Base-by-base conservation (phyloP, 2,113 vertebrate genomes). In the Thryonomys swinderianus region DNA sequence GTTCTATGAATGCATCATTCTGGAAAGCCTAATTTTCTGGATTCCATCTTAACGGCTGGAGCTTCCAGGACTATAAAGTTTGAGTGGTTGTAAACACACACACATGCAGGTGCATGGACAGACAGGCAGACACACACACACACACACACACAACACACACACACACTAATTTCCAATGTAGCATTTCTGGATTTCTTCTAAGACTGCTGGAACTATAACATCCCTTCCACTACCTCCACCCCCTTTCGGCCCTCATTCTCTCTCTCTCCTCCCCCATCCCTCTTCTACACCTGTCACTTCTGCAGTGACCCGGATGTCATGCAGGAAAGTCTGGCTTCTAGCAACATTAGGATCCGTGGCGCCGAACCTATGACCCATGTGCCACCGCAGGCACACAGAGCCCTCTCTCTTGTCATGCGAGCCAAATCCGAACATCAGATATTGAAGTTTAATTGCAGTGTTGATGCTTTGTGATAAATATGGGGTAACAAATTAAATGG, bases 241-340 rank as follows among this genome's bases (percentile, higher is more conserved):
- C 14, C 23, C 17, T 23, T 82, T 42, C n/a, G n/a, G n/a, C n/a
- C n/a, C n/a, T n/a, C n/a, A n/a, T 17, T 73, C 55, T 78, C 7
- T 13, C 40, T 90, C 25, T 85, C 8, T 71, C 53, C 57, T 73
- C 59, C 21, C n/a, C 21, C 8, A 23, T 34, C 12, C 71, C 37
- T 3, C 42, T 16, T 57, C 57, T n/a, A n/a, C 53, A 74, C 40
- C 74, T 84, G 59, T 81, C 80, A 85, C 59, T 67, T 61, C 10
- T 88, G 18, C 45, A 37, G 51, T 86, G 62, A 69, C 61, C 92
- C 91, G 88, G 62, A 82, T 74, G 76, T 94, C 45, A 92, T 12
- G 66, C 2, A 64, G n/a, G 8, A 57, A 93, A 84, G 1, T 37
- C 79, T 87, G 7, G 10, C 27, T 91, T 91, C 91, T 91, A 20